Conservation (phyloP, 1,140 invertebrate genomes). For the Brachionus rubens region DNA sequence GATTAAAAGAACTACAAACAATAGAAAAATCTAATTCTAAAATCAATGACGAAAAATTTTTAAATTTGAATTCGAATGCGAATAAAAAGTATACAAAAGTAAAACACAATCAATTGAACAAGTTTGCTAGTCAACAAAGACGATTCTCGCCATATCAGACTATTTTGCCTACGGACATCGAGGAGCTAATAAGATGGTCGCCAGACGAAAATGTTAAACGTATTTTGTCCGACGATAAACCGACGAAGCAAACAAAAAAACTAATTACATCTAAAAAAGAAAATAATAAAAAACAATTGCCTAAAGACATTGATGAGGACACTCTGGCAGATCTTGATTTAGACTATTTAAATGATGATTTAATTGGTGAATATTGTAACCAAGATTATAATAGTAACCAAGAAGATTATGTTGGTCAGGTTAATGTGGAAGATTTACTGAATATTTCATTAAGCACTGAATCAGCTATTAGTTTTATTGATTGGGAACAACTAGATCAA, state of each 20-base stretch:
- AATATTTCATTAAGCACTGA: slow-evolving; percentile 20
- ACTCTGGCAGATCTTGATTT: slow-evolving; percentile 19
- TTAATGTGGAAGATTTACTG: not conserved
- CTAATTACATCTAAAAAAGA: not conserved
- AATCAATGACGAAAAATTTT: not conserved
- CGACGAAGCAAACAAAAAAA: too few relatives aligned
- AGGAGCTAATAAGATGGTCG: too few relatives aligned
- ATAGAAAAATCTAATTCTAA: not conserved
- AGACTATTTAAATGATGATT: slow-evolving; percentile 13
- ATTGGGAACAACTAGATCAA: slow-evolving; percentile 44
- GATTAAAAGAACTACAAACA: too few relatives aligned
- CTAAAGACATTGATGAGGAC: not conserved
- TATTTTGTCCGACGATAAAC: too few relatives aligned
- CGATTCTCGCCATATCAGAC: too few relatives aligned
- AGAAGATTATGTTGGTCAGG: slow-evolving; percentile 17
- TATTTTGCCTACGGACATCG: too few relatives aligned
- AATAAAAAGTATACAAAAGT: too few relatives aligned
- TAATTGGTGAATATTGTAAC: not conserved
- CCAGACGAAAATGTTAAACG: too few relatives aligned
- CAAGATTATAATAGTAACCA: not conserved
- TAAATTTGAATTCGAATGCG: not conserved
- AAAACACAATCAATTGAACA: too few relatives aligned
- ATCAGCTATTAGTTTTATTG: slow-evolving; percentile 40
- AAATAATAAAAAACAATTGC: not conserved
- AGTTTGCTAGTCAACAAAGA: too few relatives aligned